phyloP scores from a whole-genome alignment of 2,797 vertebrate species.

The Mustela erminea region DNA sequence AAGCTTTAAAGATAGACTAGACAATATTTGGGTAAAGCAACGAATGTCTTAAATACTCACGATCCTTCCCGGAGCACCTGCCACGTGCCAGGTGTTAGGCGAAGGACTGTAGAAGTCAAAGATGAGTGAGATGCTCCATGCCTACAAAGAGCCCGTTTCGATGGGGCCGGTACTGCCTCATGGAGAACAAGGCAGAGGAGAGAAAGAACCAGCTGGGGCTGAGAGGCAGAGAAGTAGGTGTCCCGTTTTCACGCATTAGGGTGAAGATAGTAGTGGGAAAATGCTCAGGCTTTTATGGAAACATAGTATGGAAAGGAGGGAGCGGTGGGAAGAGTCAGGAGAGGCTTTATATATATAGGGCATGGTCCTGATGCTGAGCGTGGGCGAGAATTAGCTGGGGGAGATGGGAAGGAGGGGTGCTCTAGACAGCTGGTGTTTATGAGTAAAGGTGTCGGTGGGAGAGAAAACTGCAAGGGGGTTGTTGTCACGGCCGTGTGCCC shows the following conservation, averaged over 20 bases:
- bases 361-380: not conserved
- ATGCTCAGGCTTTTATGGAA: not conserved
- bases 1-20: not conserved
- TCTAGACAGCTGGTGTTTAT: not conserved
- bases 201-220: not conserved
- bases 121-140: not conserved
- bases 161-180: not conserved
- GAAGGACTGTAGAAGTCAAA: not conserved
- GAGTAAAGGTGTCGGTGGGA: not conserved
- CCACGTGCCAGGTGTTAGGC: not conserved
- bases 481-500: not conserved
- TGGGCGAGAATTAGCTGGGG: not conserved
- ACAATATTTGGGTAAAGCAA: constrained; percentile 5
- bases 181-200: not conserved
- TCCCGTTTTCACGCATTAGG: not conserved
- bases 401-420: too few relatives aligned
- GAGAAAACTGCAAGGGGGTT: not conserved
- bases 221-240: not conserved
- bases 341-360: not conserved
- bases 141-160: not conserved
- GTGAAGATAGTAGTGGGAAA: not conserved
- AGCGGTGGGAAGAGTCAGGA: not conserved
- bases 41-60: not conserved
- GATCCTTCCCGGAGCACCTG: not conserved
- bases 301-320: not conserved